Conservation (phyloP, 2,797 vertebrate genomes). For the Epinephelus malabaricus region DNA sequence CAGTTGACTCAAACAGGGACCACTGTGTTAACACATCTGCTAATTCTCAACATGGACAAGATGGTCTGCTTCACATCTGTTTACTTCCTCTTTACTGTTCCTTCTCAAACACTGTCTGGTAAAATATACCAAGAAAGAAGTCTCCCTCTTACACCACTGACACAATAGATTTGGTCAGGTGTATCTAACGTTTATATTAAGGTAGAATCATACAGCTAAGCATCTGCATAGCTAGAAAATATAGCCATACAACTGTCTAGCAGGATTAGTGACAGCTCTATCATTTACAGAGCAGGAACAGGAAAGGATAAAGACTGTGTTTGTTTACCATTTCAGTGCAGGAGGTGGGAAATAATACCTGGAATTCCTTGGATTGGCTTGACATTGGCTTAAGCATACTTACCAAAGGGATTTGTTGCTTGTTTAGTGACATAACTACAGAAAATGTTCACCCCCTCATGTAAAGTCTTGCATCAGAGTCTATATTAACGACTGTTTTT, state of each 20-base stretch:
- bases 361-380: slow-evolving; percentile 13
- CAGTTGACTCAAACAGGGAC: neutral
- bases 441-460: slow-evolving; percentile 1
- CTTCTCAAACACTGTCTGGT: slow-evolving; percentile 7
- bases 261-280: slow-evolving; percentile 23
- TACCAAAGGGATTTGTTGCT: slow-evolving; percentile 4
- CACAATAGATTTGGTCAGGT: slow-evolving; percentile 3
- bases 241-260: neutral
- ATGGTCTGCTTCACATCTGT: slow-evolving; percentile 19
- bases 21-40: slow-evolving; percentile 25
- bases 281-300: slow-evolving; percentile 30
- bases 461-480: neutral
- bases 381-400: neutral
- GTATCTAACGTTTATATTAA: slow-evolving; percentile 17
- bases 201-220: slow-evolving; percentile 1
- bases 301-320: neutral
- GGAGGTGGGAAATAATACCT: slow-evolving; percentile 11
- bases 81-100: slow-evolving; percentile 14
- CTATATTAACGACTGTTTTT: neutral
- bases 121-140: slow-evolving; percentile 4
- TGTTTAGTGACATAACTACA: neutral
- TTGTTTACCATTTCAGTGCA: slow-evolving; percentile 17
- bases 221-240: slow-evolving; percentile 23
- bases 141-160: slow-evolving; percentile 13
- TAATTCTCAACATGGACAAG: slow-evolving; percentile 4